Conservation (phyloP, 1,140 invertebrate genomes). For the Brachionus paranguensis region DNA sequence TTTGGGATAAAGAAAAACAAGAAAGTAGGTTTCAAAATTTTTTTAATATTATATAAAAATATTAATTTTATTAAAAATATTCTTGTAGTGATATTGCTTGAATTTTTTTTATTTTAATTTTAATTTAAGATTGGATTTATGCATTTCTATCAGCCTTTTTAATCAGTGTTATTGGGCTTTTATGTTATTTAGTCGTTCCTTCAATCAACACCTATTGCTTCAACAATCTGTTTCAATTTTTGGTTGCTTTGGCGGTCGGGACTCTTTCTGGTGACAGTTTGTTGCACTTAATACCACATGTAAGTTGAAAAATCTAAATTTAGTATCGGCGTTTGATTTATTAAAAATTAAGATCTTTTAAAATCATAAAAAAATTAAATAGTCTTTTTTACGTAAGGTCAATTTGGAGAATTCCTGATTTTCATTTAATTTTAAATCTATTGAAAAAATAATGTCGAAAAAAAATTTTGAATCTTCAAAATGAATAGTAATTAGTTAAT, state of each 20-base stretch:
- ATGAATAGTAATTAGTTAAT: no score
- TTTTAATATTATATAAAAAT: not conserved
- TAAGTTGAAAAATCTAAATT: not conserved
- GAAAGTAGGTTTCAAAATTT: not conserved
- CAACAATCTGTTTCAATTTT: constrained; percentile 31
- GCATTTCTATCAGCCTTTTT: constrained; percentile 31
- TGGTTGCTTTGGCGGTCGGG: constrained; percentile 53
- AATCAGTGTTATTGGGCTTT: constrained; percentile 30
- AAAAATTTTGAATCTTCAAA: no score
- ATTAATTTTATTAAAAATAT: not conserved
- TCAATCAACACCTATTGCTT: constrained; percentile 26
- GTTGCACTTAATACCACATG: constrained; percentile 55
- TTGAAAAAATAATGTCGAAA: no score
- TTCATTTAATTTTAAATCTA: no score
- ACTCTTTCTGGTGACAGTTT: constrained; percentile 55
- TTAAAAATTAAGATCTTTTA: no score
- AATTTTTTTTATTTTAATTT: not conserved
- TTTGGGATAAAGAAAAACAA: not conserved
- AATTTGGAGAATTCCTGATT: no score
- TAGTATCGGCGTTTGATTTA: no score
- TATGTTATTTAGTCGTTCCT: constrained; percentile 26
- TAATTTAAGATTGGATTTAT: constrained; percentile 39
- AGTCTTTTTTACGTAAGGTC: no score
- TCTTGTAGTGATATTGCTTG: not conserved
- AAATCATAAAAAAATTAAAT: no score